Base-by-base conservation (phyloP, 2,888 invertebrate genomes). In the Tetramorium bicarinatum region DNA sequence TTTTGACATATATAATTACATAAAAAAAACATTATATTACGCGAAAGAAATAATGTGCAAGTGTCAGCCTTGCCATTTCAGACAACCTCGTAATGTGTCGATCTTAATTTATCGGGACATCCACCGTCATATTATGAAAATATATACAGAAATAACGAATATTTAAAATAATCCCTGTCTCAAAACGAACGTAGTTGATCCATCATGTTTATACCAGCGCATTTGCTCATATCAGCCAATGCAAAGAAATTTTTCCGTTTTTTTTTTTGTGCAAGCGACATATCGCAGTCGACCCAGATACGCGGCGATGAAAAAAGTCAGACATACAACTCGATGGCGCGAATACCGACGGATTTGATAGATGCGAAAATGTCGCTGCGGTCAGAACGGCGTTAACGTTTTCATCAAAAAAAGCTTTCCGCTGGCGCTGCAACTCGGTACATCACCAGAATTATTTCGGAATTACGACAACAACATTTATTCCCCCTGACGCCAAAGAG, bases 361-460 rank as follows among this genome's bases (percentile, higher is more conserved):
- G 79, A 79, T 79, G 79, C 47, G 79, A 79, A 79, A 79, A 71
- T 71, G 71, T 79, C 72, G 79, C 71, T 59, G 79, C 47, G 79
- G 79, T 79, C 49, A 25, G 71, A 79, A 49, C 47, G 47, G 47
- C 72, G 79, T 71, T 79, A 79, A 79, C 79, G 59, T 79, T 79
- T 79, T 47, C 59, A 79, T 79, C 59, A 71, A 79, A 79, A 64
- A 79, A 79, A 79, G 72, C 59, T 79, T 79, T 71, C 47, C 59
- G 38, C 71, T 79, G 47, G 47, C 71, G 47, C 47, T 71, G 79
- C 71, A 79, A 47, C 38, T 59, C 71, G 71, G 71, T 59, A 59
- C 71, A 47, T 79, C 72, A 71, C 59, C 29, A 59, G 25, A 79
- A 79, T 79, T 79, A 79, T 79, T 79, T 71, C 25, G 59, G 47